Evolutionary conservation across 2,888 invertebrate species (phyloP).

Genomic region (Sesia bembeciformis): DNA sequence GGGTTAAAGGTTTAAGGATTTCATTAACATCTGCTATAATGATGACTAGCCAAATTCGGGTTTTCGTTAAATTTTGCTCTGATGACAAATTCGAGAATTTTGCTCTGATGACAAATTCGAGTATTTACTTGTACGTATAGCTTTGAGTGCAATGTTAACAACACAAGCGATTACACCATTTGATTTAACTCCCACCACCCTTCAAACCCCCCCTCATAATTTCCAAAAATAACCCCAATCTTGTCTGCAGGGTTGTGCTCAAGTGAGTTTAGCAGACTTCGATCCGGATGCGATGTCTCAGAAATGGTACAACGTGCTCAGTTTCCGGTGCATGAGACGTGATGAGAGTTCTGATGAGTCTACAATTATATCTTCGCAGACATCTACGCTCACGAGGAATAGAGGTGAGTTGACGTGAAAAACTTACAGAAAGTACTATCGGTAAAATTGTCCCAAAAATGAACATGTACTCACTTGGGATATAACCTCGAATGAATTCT

Average conservation of each 20-base stretch:
- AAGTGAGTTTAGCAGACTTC: conserved; percentile 96
- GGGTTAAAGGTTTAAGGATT: background rate
- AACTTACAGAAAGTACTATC: too few relatives aligned
- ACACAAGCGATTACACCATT: conserved; percentile 49
- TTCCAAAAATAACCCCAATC: conserved; percentile 9
- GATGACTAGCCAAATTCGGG: conserved; percentile 72
- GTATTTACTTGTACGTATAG: conserved; percentile 8
- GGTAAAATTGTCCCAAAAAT: too few relatives aligned
- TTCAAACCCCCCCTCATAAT: background rate
- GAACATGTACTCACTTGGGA: too few relatives aligned
- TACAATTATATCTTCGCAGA: conserved; percentile 96
- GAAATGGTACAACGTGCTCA: conserved; percentile 97
- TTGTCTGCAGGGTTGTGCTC: conserved; percentile 87
- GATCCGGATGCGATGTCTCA: conserved; percentile 85
- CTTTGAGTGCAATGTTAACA: conserved; percentile 67
- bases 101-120: too few relatives aligned
- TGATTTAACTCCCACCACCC: conserved; percentile 20
- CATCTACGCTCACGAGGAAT: conserved; percentile 94
- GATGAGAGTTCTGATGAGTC: conserved; percentile 98
- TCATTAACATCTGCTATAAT: conserved; percentile 30
- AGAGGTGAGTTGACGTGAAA: conserved; percentile 65
- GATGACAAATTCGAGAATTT: too few relatives aligned
- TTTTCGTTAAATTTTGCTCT: conserved; percentile 34
- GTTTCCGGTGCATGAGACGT: conserved; percentile 71
- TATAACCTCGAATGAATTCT: too few relatives aligned